phyloP scores from a whole-genome alignment of 2,113 vertebrate genomes.

The Malurus cyaneus region DNA sequence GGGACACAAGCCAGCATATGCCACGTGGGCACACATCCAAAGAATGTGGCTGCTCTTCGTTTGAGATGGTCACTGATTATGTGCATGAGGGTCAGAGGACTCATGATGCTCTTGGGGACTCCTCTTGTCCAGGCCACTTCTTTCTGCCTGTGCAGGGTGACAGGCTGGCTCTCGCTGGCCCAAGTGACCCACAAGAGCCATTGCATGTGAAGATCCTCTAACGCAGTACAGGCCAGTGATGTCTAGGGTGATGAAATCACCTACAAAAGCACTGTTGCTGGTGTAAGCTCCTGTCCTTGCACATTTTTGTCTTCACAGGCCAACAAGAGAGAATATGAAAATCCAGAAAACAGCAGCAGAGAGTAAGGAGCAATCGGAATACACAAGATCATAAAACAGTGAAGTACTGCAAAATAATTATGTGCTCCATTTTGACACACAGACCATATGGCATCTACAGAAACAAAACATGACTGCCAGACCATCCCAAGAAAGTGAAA shows the following conservation, averaged over 20 bases:
- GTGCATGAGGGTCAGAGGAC: neutral
- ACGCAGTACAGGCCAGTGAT: neutral
- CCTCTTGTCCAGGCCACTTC: neutral
- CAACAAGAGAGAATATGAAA: neutral
- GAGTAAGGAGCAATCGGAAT: neutral
- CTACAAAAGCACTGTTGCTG: neutral
- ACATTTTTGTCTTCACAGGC: neutral
- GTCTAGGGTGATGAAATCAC: neutral
- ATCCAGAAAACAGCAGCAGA: neutral
- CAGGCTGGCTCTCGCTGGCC: neutral
- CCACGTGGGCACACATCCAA: neutral
- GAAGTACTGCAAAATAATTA: neutral
- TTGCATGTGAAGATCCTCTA: fast-evolving
- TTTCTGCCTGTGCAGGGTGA: neutral
- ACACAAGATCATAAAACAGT: neutral
- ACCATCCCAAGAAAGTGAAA: neutral
- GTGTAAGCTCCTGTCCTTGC: neutral
- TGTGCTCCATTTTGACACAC: neutral
- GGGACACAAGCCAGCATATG: neutral
- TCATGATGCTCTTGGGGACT: neutral
- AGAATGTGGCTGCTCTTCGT: neutral
- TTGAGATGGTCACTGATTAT: neutral
- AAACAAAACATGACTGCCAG: neutral
- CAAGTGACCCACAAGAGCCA: neutral
- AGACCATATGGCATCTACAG: neutral